Base-by-base conservation (phyloP, 2,888 invertebrate genomes). In the Synanthedon tipuliformis region DNA sequence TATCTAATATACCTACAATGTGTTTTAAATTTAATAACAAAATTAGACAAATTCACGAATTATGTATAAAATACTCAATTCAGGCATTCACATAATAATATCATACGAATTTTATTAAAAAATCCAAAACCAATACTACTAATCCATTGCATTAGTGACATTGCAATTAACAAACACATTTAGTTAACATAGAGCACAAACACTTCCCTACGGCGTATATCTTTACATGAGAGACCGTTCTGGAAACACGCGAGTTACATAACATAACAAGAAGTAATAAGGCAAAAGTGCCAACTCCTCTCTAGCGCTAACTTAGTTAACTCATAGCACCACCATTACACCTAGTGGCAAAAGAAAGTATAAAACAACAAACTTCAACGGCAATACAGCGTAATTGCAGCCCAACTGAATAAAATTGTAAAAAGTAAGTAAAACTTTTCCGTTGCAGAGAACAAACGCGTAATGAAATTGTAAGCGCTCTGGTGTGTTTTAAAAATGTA, bases 331-430 rank as follows among this genome's bases (percentile, higher is more conserved):
- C 45, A 57, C 59, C 57, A 61, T 62, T 63, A 64, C 62, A 58
- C 56, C 52, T 58, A 59, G 57, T 55, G 58, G 63, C 59, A 70
- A 72, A 72, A 68, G 65, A 68, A 69, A 67, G 56, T 59, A 61
- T 59, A 64, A 62, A 70, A 69, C 65, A 61, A 66, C 62, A 60
- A 65, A 63, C 60, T 69, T 61, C 56, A 53, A 58, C 58, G 56
- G 63, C 68, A 65, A 45, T 45, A 45, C 45, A 63, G 60, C 62
- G 71, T 72, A 72, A 73, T 73, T 73, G 69, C 64, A 67, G 58
- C 63, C 62, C 66, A 64, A 72, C 64, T 72, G 69, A 71, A 71
- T 68, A 69, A 71, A 72, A 71, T 45, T 45, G 45, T 45, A 45
- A 45, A 45, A 45, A 45, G 45, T 45, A 45, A 45, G 45, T 45